phyloP scores from a whole-genome alignment of 2,797 vertebrate genomes.

The Pipistrellus pipistrellus region DNA sequence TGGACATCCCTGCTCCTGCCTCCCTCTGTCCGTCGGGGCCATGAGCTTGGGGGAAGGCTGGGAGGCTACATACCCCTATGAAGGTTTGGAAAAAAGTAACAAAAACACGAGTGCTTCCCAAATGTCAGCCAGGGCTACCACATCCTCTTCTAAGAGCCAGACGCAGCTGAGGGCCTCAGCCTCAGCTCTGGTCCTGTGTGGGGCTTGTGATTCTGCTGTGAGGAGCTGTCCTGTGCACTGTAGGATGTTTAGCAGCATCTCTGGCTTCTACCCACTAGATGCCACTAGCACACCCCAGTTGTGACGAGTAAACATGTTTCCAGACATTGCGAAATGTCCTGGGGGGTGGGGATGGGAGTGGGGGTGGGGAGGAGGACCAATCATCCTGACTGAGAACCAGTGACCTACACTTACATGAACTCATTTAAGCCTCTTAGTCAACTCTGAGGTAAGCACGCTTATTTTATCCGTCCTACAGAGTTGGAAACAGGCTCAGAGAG shows the following conservation, averaged over 20 bases:
- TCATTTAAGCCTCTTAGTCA: not conserved
- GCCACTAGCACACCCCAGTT: not conserved
- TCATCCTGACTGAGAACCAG: not conserved
- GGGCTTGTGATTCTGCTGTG: too few relatives aligned
- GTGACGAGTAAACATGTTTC: not conserved
- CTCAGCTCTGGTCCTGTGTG: rapidly evolving
- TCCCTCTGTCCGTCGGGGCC: not conserved
- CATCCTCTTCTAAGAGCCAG: rapidly evolving
- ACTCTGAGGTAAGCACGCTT: not conserved
- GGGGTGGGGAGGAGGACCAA: too few relatives aligned
- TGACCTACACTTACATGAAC: not conserved
- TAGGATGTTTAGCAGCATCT: not conserved
- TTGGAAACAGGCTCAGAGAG: not conserved
- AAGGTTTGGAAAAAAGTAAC: not conserved
- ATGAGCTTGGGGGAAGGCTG: not conserved
- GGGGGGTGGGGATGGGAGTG: too few relatives aligned
- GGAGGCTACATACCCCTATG: not conserved
- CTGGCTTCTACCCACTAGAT: not conserved
- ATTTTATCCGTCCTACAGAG: not conserved
- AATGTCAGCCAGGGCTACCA: not conserved
- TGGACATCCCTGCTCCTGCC: not conserved
- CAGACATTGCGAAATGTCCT: not conserved
- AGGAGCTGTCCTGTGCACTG: not conserved
- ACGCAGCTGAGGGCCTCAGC: not conserved
- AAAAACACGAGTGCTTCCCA: not conserved